These are phyloP conservation scores for Catharus ustulatus DNA, from an alignment of 2,797 vertebrate genomes.

Conservation along the genomic window DNA sequence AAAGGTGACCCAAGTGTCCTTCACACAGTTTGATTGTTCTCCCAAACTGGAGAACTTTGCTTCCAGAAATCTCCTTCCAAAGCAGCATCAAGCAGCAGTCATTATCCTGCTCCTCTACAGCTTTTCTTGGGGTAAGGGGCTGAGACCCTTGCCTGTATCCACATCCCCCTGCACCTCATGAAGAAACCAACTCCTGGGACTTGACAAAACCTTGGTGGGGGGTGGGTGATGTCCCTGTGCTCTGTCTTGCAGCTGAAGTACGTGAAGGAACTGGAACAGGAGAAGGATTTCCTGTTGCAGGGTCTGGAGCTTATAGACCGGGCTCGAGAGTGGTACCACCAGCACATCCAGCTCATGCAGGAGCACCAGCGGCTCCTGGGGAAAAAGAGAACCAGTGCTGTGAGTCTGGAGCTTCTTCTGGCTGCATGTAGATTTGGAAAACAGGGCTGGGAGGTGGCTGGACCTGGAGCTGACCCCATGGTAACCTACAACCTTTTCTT, in stretches of 20 bases:
- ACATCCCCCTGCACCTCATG: neutral
- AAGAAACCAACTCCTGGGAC: neutral
- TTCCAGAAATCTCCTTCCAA: neutral
- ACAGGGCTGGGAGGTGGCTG: neutral
- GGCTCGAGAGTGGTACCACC: conserved; percentile 90
- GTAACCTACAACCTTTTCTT: neutral
- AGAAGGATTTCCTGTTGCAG: conserved; percentile 90
- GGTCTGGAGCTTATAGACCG: conserved; percentile 90
- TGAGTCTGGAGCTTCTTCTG: conserved; percentile 64
- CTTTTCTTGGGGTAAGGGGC: neutral
- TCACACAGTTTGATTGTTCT: neutral
- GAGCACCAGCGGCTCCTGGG: conserved; percentile 87
- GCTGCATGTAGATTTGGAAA: neutral
- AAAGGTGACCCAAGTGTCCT: neutral
- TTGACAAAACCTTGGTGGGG: neutral
- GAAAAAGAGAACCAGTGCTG: conserved; percentile 76
- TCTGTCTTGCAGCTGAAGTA: conserved; percentile 84
- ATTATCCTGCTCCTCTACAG: neutral
- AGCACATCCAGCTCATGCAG: conserved; percentile 88
- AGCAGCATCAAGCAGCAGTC: neutral
- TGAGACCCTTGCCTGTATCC: neutral
- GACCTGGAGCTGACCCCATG: neutral
- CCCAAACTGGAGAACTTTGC: neutral
- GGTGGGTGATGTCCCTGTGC: neutral
- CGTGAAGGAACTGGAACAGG: conserved; percentile 94